These are phyloP conservation scores for Rhodinocichla rosea DNA, from an alignment of 2,113 vertebrate genomes.

Conservation along the genomic window DNA sequence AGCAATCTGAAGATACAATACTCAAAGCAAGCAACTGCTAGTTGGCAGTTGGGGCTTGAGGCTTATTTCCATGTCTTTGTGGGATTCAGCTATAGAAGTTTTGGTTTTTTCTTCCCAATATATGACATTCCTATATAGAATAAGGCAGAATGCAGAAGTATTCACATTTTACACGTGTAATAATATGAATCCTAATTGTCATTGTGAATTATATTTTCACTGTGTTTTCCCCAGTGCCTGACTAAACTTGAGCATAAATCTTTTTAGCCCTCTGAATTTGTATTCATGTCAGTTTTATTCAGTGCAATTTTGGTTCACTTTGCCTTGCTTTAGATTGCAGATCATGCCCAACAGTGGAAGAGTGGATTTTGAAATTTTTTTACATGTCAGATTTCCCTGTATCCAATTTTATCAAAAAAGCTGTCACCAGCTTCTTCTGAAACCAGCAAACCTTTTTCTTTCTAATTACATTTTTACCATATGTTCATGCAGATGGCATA, in stretches of 20 bases:
- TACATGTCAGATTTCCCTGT: constrained; percentile 48
- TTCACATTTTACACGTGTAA: not conserved
- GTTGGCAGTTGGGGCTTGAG: not conserved
- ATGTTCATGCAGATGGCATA: constrained; percentile 68
- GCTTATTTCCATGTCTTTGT: not conserved
- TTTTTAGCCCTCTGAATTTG: not conserved
- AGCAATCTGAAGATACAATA: not conserved
- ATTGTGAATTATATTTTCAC: not conserved
- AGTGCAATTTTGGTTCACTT: not conserved
- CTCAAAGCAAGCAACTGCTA: not conserved
- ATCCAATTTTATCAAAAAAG: constrained; percentile 58
- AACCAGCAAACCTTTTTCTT: constrained; percentile 40
- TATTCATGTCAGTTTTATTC: constrained; percentile 7
- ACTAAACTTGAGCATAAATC: not conserved
- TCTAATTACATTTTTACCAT: constrained; percentile 70
- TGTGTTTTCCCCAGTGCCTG: not conserved
- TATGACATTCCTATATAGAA: not conserved
- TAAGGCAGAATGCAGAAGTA: not conserved
- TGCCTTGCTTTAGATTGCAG: not conserved
- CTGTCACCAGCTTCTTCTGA: constrained; percentile 50
- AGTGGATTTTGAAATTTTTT: not conserved
- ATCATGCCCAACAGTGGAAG: not conserved
- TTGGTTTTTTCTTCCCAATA: not conserved
- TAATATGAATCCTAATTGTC: not conserved
- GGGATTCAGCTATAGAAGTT: not conserved